These are phyloP conservation scores for Cantharis lateralis DNA, from an alignment of 2,888 invertebrate genomes.

Conservation along the genomic window DNA sequence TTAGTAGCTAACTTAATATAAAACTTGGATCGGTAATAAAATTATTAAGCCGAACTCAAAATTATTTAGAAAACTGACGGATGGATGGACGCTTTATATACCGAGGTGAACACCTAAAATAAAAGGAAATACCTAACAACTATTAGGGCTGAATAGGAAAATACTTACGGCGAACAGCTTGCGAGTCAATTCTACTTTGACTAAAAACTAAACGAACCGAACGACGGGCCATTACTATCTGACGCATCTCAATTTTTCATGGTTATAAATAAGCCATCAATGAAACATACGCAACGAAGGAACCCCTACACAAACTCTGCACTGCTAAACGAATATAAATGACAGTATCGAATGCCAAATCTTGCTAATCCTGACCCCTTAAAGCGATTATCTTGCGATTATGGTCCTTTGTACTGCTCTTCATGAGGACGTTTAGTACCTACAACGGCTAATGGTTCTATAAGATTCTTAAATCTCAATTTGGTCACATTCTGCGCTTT, in stretches of 20 bases:
- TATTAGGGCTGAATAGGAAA: neutral
- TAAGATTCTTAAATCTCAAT: conserved; percentile 54
- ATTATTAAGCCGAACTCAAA: neutral
- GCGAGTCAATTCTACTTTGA: conserved; percentile 18
- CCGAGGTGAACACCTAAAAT: neutral
- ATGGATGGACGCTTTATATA: neutral
- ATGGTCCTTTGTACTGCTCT: conserved; percentile 46
- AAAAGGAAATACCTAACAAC: conserved; percentile 5
- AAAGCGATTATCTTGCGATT: conserved; percentile 50
- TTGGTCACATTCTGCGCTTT: conserved; percentile 50
- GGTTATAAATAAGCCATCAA: conserved; percentile 49
- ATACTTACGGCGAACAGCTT: conserved; percentile 2
- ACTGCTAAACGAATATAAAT: conserved; percentile 54
- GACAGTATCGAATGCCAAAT: conserved; percentile 55
- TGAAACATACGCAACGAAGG: conserved; percentile 38
- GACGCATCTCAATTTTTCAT: conserved; percentile 49
- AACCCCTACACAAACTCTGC: conserved; percentile 35
- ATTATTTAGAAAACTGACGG: neutral
- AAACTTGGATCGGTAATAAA: neutral
- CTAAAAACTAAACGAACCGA: conserved; percentile 33
- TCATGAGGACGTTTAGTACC: conserved; percentile 32
- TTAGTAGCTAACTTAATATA: conserved; percentile 3
- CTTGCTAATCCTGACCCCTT: conserved; percentile 52
- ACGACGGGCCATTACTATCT: conserved; percentile 47
- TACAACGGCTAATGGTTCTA: conserved; percentile 46